A percentile compares a stretch with the other conserved stretches of the same genome.
phyloP scores from a whole-genome alignment of 1,140 invertebrate genomes.

The Pissodes strobi region DNA sequence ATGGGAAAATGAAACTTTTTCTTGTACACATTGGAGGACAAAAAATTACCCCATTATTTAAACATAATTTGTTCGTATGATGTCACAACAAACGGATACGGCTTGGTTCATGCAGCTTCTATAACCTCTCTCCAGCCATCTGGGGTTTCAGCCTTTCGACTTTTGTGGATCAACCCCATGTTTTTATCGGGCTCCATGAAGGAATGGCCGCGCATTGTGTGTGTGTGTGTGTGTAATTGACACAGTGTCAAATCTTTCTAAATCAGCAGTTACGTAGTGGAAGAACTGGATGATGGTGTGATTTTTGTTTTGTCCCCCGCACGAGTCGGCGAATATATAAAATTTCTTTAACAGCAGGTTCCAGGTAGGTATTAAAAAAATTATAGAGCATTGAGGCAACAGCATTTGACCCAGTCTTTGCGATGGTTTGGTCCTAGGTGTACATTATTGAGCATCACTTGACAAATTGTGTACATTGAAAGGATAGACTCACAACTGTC shows the following conservation, averaged over 20 bases:
- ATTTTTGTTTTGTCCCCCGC: background rate
- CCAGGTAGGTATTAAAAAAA: background rate
- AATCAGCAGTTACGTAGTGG: background rate
- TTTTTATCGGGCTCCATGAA: too few relatives aligned
- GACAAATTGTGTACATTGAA: background rate
- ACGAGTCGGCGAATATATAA: background rate
- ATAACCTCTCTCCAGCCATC: too few relatives aligned
- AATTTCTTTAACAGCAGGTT: too few relatives aligned
- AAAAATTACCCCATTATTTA: background rate
- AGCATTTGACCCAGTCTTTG: background rate
- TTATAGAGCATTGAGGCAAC: background rate
- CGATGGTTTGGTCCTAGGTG: background rate
- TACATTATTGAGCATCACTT: background rate
- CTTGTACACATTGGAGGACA: background rate
- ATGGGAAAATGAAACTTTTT: background rate
- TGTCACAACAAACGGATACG: background rate
- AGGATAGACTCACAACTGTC: background rate
- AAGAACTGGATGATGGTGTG: background rate
- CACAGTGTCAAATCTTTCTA: background rate
- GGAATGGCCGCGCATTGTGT: too few relatives aligned
- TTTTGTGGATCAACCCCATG: too few relatives aligned
- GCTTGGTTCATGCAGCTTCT: too few relatives aligned
- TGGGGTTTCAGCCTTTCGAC: too few relatives aligned
- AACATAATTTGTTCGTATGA: background rate
- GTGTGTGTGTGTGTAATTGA: too few relatives aligned